Conservation (phyloP, 2,113 vertebrate genomes). For the Saccopteryx bilineata region DNA sequence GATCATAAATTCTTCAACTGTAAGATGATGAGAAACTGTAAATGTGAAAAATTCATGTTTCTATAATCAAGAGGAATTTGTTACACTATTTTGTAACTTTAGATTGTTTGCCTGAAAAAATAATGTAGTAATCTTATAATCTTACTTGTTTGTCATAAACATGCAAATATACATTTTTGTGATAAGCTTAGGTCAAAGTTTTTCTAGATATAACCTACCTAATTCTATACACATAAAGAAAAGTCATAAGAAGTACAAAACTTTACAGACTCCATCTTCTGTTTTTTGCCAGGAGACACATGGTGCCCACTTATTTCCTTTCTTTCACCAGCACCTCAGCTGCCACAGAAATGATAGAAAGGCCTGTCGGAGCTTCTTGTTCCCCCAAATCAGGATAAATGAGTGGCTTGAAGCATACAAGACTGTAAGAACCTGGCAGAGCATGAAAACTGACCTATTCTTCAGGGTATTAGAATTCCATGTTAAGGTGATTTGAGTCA, state of each 20-base stretch:
- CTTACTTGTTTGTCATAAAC: not conserved
- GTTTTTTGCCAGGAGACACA: not conserved
- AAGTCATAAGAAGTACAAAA: not conserved
- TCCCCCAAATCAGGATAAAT: conserved; percentile 67
- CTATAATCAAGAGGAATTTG: not conserved
- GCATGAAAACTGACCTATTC: rapidly evolving
- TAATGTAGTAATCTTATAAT: not conserved
- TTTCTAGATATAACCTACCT: not conserved
- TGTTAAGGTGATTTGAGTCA: not conserved
- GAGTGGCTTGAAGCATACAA: conserved; percentile 42
- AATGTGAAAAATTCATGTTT: not conserved
- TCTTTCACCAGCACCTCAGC: not conserved
- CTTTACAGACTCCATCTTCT: not conserved
- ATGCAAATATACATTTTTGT: not conserved
- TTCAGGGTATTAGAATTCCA: rapidly evolving
- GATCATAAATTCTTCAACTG: not conserved
- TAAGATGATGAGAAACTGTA: not conserved
- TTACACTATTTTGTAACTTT: not conserved
- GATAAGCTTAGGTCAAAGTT: not conserved
- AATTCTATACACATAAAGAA: not conserved
- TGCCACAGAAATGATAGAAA: not conserved
- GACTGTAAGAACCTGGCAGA: not conserved
- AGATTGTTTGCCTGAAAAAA: not conserved
- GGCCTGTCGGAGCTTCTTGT: conserved; percentile 51
- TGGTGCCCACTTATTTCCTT: too few relatives aligned